phyloP scores from a whole-genome alignment of 2,888 invertebrate species.

The Leptinotarsa haldemani region DNA sequence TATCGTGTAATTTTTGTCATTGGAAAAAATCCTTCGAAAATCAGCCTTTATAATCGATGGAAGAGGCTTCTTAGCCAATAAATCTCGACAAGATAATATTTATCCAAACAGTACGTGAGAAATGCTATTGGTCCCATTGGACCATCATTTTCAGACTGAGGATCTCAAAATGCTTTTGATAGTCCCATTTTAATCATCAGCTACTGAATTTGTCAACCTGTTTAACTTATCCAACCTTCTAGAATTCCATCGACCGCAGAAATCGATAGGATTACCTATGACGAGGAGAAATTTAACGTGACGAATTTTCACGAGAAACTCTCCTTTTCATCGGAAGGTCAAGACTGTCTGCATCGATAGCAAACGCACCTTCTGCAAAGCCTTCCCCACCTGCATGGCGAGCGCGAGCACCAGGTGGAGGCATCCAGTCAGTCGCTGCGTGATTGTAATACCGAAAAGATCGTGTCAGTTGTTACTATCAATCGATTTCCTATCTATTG shows the following conservation, averaged over 20 bases:
- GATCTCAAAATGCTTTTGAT: too few species aligned
- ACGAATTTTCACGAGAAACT: neutral
- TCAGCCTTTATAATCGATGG: too few species aligned
- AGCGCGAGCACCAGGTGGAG: neutral
- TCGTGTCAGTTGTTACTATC: neutral
- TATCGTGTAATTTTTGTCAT: too few species aligned
- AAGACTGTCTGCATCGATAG: neutral
- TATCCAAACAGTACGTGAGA: too few species aligned
- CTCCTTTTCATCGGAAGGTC: neutral
- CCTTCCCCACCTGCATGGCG: neutral
- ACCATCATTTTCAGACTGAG: too few species aligned
- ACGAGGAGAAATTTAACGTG: neutral
- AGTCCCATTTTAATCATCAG: too few species aligned
- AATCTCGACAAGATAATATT: too few species aligned
- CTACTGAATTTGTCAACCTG: too few species aligned
- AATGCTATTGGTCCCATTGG: too few species aligned
- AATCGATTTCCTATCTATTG: neutral
- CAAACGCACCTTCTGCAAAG: neutral
- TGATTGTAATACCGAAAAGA: neutral
- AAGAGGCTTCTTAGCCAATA: too few species aligned
- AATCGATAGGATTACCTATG: neutral
- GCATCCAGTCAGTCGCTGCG: neutral
- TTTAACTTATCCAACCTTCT: too few species aligned
- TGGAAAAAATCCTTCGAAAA: too few species aligned
- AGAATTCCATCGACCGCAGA: neutral